Evolutionary conservation across 2,797 vertebrate species (phyloP), one percentile per base, ranked within the genome.

Genomic region (Sphenodon punctatus): DNA sequence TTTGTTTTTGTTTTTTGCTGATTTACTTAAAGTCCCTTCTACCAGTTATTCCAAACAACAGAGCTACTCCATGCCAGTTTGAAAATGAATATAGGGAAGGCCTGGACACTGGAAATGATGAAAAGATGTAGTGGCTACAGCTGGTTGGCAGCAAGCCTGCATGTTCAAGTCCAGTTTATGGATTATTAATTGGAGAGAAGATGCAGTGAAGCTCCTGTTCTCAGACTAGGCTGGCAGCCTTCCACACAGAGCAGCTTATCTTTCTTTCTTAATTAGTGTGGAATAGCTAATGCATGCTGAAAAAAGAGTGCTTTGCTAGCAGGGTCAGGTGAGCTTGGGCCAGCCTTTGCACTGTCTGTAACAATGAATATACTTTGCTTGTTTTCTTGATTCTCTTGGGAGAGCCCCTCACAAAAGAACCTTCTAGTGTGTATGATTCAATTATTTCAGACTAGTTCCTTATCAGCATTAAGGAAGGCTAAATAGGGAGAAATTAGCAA

Each of bases 141-240:
- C 43, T 65, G 32, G 8, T 67, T 90, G 90, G 88, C 90, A 90
- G 75, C n/a, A 27, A 68, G 84, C 82, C 86, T 82, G 84, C 76
- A 79, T 55, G 39, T 88, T 89, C 81, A 78, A 78, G 64, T 70
- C 82, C 20, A 27, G 55, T 87, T 90, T 87, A 92, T 92, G 87
- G 89, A 84, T 92, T 93, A 92, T 92, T 91, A 89, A 93, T 91
- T 90, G 84, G 84, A 68, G 74, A 83, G 83, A 72, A 88, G 85
- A 85, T 92, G 78, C 74, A 74, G 75, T 48, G 45, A 70, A 82
- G 83, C 78, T 93, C 82, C 71, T 66, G n/a, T 84, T 91, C 79
- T 89, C 79, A 71, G 80, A 59, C 55, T 61, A 84, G 71, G 58
- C 80, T 45, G 82, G 43, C 88, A 88, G 87, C 69, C 80, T 90